These are phyloP conservation scores for Palythoa grandis DNA, from an alignment of 92 coral and sea anemone species.

Conservation along the genomic window DNA sequence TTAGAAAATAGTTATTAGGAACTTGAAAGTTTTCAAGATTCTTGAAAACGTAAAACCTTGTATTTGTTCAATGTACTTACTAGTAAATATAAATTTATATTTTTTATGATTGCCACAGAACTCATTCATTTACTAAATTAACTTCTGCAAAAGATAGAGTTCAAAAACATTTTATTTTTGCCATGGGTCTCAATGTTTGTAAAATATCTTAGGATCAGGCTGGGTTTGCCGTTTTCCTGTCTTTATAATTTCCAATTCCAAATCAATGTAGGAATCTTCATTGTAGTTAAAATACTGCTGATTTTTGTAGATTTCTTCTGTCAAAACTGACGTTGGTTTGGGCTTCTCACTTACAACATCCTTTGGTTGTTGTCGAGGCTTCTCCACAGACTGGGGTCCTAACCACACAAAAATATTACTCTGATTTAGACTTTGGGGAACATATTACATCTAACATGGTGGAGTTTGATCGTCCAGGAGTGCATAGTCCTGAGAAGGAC, in stretches of 20 bases:
- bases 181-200: conserved; percentile 92
- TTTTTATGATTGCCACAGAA: neutral
- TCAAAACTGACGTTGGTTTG: conserved; percentile 23
- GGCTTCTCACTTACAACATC: conserved; percentile 39
- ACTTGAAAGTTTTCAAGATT: neutral
- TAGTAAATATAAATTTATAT: neutral
- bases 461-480: too few species aligned
- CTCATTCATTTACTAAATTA: neutral
- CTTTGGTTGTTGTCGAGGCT: conserved; percentile 49
- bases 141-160: neutral
- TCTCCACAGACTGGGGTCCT: conserved; percentile 43
- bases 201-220: conserved; percentile 80
- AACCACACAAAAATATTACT: neutral
- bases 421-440: neutral
- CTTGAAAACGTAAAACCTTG: neutral
- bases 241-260: conserved; percentile 76
- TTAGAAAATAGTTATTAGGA: neutral
- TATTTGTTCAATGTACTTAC: neutral
- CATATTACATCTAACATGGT: too few species aligned
- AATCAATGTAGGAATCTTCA: conserved; percentile 75
- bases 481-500: too few species aligned
- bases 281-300: conserved; percentile 85
- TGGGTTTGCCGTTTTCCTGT: conserved; percentile 78
- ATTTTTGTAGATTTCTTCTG: conserved; percentile 63
- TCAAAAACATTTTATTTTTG: conserved; percentile 37